Evolutionary conservation across 1,140 invertebrate species (phyloP).

Genomic region (Drosophila littoralis): DNA sequence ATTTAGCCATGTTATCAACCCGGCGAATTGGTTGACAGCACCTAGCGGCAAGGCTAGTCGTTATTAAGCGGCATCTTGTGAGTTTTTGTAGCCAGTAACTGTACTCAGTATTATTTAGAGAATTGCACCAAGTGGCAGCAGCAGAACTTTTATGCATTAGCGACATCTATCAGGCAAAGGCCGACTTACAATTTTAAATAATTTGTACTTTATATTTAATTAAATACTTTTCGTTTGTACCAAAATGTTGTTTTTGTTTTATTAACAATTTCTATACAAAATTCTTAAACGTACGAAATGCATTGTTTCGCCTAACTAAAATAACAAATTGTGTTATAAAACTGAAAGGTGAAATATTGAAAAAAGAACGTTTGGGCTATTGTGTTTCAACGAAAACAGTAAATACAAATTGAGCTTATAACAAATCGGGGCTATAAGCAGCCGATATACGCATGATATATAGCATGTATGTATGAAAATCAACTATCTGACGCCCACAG

Average conservation of each 20-base stretch:
- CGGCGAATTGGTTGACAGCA: background rate
- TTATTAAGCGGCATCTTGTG: background rate
- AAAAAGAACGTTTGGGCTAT: slow-evolving; percentile 68
- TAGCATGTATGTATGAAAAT: slow-evolving; percentile 34
- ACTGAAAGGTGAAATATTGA: slow-evolving; percentile 55
- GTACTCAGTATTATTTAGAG: background rate
- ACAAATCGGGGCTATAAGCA: slow-evolving; percentile 46
- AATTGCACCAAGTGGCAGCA: background rate
- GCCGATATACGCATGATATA: slow-evolving; percentile 18
- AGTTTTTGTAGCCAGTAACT: background rate
- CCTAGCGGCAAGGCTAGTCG: background rate
- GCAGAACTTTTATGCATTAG: background rate
- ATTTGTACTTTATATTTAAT: background rate
- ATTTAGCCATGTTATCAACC: background rate
- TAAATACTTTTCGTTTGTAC: slow-evolving; percentile 34
- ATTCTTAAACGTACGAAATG: slow-evolving; percentile 73
- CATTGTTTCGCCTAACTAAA: slow-evolving; percentile 72
- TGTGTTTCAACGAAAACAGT: slow-evolving; percentile 70
- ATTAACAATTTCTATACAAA: slow-evolving; percentile 81
- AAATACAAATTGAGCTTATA: slow-evolving; percentile 30
- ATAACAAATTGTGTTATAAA: slow-evolving; percentile 74
- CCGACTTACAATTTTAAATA: too few relatives aligned
- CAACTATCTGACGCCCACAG: slow-evolving; percentile 94
- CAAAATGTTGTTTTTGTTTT: slow-evolving; percentile 67
- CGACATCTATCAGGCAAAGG: background rate